Evolutionary conservation across 2,797 vertebrate genomes (phyloP), one percentile per base, ranked within the genome.

Genomic region (Strix occidentalis): DNA sequence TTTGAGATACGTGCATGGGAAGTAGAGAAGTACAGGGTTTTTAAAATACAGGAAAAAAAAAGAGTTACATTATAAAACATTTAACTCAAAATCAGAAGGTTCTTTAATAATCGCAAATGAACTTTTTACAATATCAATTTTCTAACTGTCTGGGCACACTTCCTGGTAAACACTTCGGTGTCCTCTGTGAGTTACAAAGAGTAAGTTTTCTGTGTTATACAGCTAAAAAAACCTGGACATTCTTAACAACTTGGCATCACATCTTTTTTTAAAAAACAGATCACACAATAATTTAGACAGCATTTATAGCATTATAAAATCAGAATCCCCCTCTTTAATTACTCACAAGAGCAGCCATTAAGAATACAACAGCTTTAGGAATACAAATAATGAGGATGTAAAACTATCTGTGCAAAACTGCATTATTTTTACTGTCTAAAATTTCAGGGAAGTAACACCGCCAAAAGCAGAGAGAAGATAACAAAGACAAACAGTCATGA

Each of bases 371-470:
- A 96, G 96, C 95, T 93, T 95, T 94, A 97, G 96, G 96, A 97
- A 96, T 75, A 97, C 96, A 97, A 98, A 98, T 79, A 95, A 98
- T 97, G 96, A 98, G 89, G 96, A 98, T 98, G 97, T 98, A 98
- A 98, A 98, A 98, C 96, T 97, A 97, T 95, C 88, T 98, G 98
- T 98, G 98, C 98, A 98, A 98, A 98, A 98, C 96, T 98, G 98
- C 98, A 97, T 97, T 97, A 95, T 97, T 97, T 96, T 97, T 96
- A 97, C 96, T 97, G 97, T 97, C 96, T 96, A 97, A 95, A 90
- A 96, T 96, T 97, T 97, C 96, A 97, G 93, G 90, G 89, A 97
- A 97, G 95, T 93, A 97, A 97, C 97, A 97, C 94, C 96, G 95
- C 95, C 87, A 85, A 97, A 97, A 96, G 96, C 94, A 97, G 95